A percentile compares a stretch with the other conserved stretches of the same genome.
Conservation (phyloP, 2,888 invertebrate genomes). For the Agriopis aurantiaria region DNA sequence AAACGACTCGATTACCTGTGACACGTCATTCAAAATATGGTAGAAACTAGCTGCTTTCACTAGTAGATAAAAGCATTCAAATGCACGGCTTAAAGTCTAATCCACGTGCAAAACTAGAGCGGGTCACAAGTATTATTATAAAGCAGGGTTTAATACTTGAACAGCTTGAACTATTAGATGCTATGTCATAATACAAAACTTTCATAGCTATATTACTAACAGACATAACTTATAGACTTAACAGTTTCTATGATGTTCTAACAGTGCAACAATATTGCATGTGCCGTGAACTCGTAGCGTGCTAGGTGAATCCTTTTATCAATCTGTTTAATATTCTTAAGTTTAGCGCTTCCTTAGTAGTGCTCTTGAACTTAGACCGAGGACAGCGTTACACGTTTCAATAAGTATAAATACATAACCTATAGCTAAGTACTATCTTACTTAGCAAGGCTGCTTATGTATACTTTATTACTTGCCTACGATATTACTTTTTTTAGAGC, state of each 20-base stretch:
- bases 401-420: neutral
- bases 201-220: neutral
- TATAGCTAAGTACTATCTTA: neutral
- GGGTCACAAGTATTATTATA: neutral
- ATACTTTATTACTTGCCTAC: neutral
- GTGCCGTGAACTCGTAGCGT: neutral
- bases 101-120: neutral
- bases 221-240: too few species aligned
- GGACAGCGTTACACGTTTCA: neutral
- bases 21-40: neutral
- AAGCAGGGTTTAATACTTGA: constrained; percentile 1
- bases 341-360: constrained; percentile 13
- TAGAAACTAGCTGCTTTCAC: neutral
- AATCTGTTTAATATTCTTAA: neutral
- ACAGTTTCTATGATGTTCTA: neutral
- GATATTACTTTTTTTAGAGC: too few species aligned
- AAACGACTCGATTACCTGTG: too few species aligned
- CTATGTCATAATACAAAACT: neutral
- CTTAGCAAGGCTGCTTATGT: neutral
- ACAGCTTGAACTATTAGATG: neutral
- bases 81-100: neutral
- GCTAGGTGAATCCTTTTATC: neutral
- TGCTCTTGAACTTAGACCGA: constrained; percentile 18
- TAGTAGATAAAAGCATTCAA: neutral
- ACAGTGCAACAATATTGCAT: constrained; percentile 3